Conservation (phyloP, 2,113 vertebrate species). For the Paratilapia polleni region DNA sequence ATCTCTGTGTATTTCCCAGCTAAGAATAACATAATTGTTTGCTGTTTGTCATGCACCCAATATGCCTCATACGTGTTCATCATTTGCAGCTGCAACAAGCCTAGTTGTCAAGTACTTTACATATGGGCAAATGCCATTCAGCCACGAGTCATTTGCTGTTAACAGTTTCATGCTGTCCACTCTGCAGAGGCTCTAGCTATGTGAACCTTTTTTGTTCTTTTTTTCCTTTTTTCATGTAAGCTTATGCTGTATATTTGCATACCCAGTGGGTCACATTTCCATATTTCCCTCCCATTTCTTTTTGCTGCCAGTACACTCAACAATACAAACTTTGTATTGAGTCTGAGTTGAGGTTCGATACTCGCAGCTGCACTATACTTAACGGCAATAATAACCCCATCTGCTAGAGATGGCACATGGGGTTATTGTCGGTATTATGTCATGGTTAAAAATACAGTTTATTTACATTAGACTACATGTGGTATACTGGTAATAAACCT, state of each 20-base stretch:
- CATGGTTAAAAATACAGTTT: neutral
- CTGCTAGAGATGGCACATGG: neutral
- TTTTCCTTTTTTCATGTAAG: conserved; percentile 27
- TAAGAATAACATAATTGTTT: neutral
- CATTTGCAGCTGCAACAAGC: neutral
- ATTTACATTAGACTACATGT: neutral
- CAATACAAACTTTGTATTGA: conserved; percentile 36
- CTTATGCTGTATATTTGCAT: conserved; percentile 64
- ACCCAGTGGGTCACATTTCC: conserved; percentile 63
- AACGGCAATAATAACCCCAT: neutral
- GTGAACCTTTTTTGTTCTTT: neutral
- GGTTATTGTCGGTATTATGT: neutral
- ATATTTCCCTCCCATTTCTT: conserved; percentile 26
- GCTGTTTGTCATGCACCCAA: neutral
- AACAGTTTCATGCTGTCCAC: conserved; percentile 40
- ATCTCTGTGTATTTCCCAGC: neutral
- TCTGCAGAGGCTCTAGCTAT: conserved; percentile 26
- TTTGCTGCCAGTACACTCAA: neutral
- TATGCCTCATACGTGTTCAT: neutral
- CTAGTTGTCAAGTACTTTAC: conserved; percentile 30
- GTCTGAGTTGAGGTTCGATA: neutral
- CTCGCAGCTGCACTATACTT: neutral
- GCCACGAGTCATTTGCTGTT: conserved; percentile 43
- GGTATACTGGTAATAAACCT: neutral
- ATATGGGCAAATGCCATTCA: conserved; percentile 30